Percentiles rank a stretch among this genome's conserved stretches.
phyloP scores from a whole-genome alignment of 53 echinoderm and acorn worm species.

The Patiria pectinifera region DNA sequence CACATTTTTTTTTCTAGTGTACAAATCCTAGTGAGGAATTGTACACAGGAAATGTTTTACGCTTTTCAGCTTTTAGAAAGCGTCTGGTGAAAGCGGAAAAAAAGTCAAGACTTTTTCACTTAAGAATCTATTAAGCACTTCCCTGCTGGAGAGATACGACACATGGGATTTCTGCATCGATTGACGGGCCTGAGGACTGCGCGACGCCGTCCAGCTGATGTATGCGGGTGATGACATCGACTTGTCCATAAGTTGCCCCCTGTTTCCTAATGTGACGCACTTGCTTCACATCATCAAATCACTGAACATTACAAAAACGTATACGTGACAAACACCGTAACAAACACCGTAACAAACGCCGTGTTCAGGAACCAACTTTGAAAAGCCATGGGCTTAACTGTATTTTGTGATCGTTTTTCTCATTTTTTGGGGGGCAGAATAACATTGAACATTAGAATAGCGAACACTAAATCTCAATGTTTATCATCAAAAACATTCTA shows the following conservation, averaged over 20 bases:
- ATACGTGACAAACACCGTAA: no score
- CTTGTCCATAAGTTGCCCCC: background rate
- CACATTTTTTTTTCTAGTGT: background rate
- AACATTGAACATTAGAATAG: no score
- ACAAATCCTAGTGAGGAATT: conserved; percentile 12
- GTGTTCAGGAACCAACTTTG: no score
- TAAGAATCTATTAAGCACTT: conserved; percentile 62
- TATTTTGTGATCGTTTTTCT: no score
- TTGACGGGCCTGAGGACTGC: conserved; percentile 29
- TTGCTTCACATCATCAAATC: background rate
- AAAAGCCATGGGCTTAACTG: no score
- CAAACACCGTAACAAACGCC: no score
- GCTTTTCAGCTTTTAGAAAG: conserved; percentile 64
- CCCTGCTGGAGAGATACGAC: conserved; percentile 47
- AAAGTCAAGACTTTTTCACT: conserved; percentile 63
- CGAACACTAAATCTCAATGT: no score
- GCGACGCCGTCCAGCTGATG: conserved; percentile 27
- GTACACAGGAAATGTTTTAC: conserved; percentile 59
- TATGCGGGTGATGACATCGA: conserved; percentile 2
- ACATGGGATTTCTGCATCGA: conserved; percentile 56
- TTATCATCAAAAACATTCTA: no score
- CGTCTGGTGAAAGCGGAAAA: background rate
- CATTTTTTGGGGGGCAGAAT: no score
- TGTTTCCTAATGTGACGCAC: background rate
- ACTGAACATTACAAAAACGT: background rate